A percentile compares a stretch with the other conserved stretches of the same genome.
phyloP scores from a whole-genome alignment of 1,140 invertebrate species.

The Asobara japonica region DNA sequence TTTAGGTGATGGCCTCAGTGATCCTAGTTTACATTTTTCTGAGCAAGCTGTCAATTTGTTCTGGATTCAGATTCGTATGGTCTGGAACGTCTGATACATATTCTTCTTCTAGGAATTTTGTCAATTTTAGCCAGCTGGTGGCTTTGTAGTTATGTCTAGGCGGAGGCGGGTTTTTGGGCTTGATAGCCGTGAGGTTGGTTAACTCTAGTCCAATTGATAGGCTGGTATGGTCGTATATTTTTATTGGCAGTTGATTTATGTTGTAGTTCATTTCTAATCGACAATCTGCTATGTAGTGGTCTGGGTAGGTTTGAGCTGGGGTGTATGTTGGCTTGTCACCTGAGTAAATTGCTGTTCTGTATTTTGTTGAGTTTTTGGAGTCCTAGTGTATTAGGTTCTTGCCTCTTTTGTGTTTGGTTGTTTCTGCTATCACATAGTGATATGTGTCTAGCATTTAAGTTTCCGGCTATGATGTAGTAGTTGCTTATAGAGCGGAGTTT shows the following conservation, averaged over 20 bases:
- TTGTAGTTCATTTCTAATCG: no score
- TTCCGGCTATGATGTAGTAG: constrained; percentile 10
- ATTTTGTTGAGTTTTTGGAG: neutral
- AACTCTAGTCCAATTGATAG: neutral
- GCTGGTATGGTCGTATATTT: no score
- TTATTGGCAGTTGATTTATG: no score
- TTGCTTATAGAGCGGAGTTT: neutral
- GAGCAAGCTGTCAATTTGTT: no score
- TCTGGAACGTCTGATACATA: neutral
- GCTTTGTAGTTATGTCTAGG: constrained; percentile 42
- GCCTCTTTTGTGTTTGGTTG: no score
- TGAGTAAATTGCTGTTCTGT: no score
- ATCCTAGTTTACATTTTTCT: no score
- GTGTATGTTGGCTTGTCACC: no score
- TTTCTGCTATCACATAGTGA: neutral
- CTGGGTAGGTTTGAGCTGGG: no score
- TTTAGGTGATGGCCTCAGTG: no score
- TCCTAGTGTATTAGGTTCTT: neutral
- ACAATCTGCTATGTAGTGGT: no score
- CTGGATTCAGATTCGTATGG: no score
- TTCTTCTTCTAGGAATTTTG: neutral
- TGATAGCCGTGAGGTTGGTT: neutral
- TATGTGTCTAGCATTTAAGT: constrained; percentile 19
- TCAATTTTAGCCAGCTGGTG: neutral
- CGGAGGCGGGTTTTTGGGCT: neutral